Evolutionary conservation across 2,888 invertebrate species (phyloP).

Genomic region (Eupithecia inturbata): DNA sequence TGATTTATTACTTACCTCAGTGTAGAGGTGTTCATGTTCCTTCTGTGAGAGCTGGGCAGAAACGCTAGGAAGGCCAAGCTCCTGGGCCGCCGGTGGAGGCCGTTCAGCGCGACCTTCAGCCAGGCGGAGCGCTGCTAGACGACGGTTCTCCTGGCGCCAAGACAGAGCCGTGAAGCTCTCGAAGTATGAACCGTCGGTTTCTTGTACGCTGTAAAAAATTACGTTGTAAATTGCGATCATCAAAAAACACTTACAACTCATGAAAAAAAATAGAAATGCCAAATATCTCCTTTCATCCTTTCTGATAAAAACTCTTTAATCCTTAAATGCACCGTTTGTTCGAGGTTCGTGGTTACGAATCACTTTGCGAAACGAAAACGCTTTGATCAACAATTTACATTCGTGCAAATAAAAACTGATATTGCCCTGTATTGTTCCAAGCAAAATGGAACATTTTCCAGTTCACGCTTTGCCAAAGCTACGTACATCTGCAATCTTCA

Average conservation of each 20-base stretch:
- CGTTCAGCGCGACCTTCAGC: conserved; percentile 89
- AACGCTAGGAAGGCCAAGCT: conserved; percentile 88
- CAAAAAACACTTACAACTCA: neutral
- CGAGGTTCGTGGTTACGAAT: conserved; percentile 2
- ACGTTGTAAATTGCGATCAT: neutral
- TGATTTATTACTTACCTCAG: conserved; percentile 66
- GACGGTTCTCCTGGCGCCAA: conserved; percentile 95
- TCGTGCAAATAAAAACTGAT: conserved; percentile 20
- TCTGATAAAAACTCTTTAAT: neutral
- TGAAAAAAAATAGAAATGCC: neutral
- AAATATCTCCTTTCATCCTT: neutral
- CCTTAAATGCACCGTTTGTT: neutral
- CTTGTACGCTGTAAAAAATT: conserved; percentile 89
- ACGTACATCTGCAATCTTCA: conserved; percentile 26
- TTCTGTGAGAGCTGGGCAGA: conserved; percentile 89
- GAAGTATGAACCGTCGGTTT: conserved; percentile 97
- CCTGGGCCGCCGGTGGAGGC: conserved; percentile 84
- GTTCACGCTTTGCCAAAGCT: conserved; percentile 22
- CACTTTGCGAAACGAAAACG: conserved; percentile 9
- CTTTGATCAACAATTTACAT: conserved; percentile 23
- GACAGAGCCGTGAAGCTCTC: conserved; percentile 96
- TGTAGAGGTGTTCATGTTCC: conserved; percentile 80
- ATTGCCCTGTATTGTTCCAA: conserved; percentile 15
- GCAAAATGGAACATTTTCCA: conserved; percentile 29
- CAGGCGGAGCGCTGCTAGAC: conserved; percentile 90